Evolutionary conservation across 2,797 vertebrate species (phyloP), one percentile per base, ranked within the genome.

Genomic region (Molossus alvarezi): DNA sequence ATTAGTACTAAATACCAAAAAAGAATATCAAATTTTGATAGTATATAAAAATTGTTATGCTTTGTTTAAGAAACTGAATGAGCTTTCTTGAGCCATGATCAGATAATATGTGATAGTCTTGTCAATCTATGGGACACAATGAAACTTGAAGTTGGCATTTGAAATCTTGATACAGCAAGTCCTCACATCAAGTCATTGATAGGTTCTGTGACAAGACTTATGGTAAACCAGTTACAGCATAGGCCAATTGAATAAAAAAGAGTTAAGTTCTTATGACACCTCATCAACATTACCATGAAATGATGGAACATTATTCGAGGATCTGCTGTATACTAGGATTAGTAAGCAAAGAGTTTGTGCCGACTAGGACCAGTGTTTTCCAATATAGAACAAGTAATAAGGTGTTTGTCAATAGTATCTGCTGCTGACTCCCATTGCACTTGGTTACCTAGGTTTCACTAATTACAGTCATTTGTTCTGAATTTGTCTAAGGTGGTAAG

Each of bases 401-500:
- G 86, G 77, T 18, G 69, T 96, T 97, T 98, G 96, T 98, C 71
- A 60, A 94, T 98, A 95, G 95, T 86, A 95, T 98, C 96, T 98
- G 64, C 77, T 95, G 75, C 85, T 87, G 69, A 90, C 84, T 98
- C 89, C 71, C 88, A 58, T n/a, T 10, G 41, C 96, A 79, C 96
- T 95, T 10, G 0, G 23, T 83, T 97, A 92, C 89, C 75, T 96
- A 96, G 96, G 72, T 95, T 94, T 95, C 60, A 23, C 96, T 98
- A 97, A 98, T 98, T 98, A 93, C 41, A 91, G 94, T 95, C 51
- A 97, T 98, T 98, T 97, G 95, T 96, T 95, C 41, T 37, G 93
- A 75, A 29, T 77, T 97, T 97, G 93, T 96, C 88, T 65, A 58
- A 67, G 14, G 82, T 95, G 58, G 71, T 97, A 87, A 98, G 84